These are phyloP conservation scores for Meandrina meandrites DNA, from an alignment of 92 coral and sea anemone genomes.

Conservation along the genomic window DNA sequence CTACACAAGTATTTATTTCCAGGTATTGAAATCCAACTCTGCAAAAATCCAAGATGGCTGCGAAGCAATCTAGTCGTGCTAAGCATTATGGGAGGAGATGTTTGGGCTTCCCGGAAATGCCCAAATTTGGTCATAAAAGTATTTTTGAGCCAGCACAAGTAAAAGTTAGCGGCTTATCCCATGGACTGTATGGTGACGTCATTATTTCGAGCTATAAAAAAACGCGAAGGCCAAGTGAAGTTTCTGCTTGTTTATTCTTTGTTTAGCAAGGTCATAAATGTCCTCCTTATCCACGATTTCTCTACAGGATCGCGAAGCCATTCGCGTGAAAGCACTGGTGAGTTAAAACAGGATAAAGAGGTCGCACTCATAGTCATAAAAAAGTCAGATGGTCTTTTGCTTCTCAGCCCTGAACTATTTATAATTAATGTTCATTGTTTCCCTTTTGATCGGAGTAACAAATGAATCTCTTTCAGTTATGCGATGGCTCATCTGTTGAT, in stretches of 20 bases:
- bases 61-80: slow-evolving; percentile 44
- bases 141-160: slow-evolving; percentile 21
- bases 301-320: slow-evolving; percentile 86
- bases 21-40: neutral
- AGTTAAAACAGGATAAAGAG: slow-evolving; percentile 21
- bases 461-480: slow-evolving; percentile 56
- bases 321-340: slow-evolving; percentile 91
- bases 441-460: neutral
- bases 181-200: slow-evolving; percentile 5
- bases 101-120: neutral
- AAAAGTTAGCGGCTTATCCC: neutral
- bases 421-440: slow-evolving; percentile 7
- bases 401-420: neutral
- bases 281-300: slow-evolving; percentile 29
- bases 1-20: slow-evolving; percentile 22
- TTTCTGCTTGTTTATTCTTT: neutral
- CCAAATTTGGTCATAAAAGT: slow-evolving; percentile 30
- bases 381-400: slow-evolving; percentile 31
- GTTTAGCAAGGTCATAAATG: neutral
- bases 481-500: slow-evolving; percentile 40
- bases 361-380: neutral
- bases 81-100: slow-evolving; percentile 63
- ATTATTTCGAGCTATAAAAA: neutral
- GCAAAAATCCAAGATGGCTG: slow-evolving; percentile 76
- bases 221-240: neutral